A percentile compares a stretch with the other conserved stretches of the same genome.
Evolutionary conservation across 2,888 invertebrate genomes (phyloP).

Genomic region (Cabera pusaria): DNA sequence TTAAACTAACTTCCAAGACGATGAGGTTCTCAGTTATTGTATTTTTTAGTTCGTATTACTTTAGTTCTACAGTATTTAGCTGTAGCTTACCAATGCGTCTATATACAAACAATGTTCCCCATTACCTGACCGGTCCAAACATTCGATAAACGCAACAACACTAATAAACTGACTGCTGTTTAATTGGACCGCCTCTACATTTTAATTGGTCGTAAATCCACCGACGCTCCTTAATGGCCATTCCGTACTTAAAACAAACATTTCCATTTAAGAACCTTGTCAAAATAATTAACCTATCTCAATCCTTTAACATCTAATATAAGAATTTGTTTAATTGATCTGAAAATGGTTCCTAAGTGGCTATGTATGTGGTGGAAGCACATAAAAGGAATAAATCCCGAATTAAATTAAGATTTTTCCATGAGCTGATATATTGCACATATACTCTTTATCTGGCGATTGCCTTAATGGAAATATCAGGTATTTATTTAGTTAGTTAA

Average conservation of each 20-base stretch:
- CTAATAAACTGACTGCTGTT: slow-evolving; percentile 66
- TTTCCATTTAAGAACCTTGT: slow-evolving; percentile 38
- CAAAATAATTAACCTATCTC: slow-evolving; percentile 4
- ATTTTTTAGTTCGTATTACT: too few species aligned
- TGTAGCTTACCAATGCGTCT: too few species aligned
- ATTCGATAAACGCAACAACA: slow-evolving; percentile 62
- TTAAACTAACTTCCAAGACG: too few species aligned
- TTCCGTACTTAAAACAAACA: slow-evolving; percentile 39
- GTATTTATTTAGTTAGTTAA: slow-evolving; percentile 36
- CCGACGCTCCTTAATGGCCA: slow-evolving; percentile 55
- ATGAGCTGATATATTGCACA: slow-evolving; percentile 33
- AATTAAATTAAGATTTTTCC: slow-evolving; percentile 37
- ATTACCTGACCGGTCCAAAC: slow-evolving; percentile 42
- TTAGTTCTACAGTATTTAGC: too few species aligned
- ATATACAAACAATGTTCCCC: slow-evolving; percentile 7
- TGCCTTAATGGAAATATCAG: slow-evolving; percentile 50
- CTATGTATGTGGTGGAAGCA: slow-evolving; percentile 1
- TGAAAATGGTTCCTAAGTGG: too few species aligned
- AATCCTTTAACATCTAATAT: too few species aligned
- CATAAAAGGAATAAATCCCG: slow-evolving; percentile 33
- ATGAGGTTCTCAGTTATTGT: too few species aligned
- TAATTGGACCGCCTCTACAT: slow-evolving; percentile 75
- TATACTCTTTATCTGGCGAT: slow-evolving; percentile 36
- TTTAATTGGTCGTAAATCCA: slow-evolving; percentile 77
- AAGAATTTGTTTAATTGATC: too few species aligned